Evolutionary conservation across 2,888 invertebrate species (phyloP).

Genomic region (Tiliacea aurago): DNA sequence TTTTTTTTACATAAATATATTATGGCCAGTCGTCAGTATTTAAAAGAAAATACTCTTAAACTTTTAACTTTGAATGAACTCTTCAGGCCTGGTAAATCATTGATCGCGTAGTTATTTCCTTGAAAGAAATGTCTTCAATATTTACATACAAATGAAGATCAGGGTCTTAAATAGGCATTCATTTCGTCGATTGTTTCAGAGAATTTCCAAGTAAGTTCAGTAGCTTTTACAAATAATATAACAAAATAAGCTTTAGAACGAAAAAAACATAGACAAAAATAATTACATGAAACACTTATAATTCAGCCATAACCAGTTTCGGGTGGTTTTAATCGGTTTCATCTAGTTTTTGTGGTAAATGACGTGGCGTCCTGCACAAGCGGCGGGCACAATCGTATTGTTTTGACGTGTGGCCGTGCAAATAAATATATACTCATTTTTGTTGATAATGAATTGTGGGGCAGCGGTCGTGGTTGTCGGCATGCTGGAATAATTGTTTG

Average conservation of each 20-base stretch:
- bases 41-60: not conserved
- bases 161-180: no score
- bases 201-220: no score
- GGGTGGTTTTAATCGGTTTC: conserved; percentile 79
- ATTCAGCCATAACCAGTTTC: conserved; percentile 56
- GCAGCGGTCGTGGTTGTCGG: conserved; percentile 38
- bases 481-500: conserved; percentile 18
- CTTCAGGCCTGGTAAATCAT: no score
- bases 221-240: no score
- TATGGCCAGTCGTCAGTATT: no score
- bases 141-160: no score
- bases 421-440: conserved; percentile 89
- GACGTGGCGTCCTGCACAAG: conserved; percentile 71
- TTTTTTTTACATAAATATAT: no score
- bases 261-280: conserved; percentile 3
- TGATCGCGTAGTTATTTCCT: not conserved
- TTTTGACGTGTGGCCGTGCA: conserved; percentile 81
- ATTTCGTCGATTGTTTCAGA: no score
- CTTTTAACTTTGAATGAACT: not conserved
- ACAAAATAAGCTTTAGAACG: no score
- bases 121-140: no score
- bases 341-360: conserved; percentile 88
- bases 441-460: conserved; percentile 88
- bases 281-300: conserved; percentile 51
- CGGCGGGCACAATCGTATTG: conserved; percentile 71